phyloP scores from a whole-genome alignment of 2,797 vertebrate genomes.

The Coregonus ussuriensis region DNA sequence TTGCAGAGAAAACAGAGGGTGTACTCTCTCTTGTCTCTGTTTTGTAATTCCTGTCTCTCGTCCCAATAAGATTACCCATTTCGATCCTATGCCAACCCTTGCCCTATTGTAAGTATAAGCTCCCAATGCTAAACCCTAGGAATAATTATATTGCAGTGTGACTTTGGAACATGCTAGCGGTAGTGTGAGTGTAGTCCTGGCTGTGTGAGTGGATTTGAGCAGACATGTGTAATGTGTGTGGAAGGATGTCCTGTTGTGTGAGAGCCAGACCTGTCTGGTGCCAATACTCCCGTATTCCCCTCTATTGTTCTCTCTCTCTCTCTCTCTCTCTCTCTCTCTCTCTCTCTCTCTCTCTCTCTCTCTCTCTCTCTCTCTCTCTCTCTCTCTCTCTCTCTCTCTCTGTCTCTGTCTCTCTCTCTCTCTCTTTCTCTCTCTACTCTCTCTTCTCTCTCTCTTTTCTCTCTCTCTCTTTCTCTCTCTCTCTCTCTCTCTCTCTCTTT shows the following conservation, averaged over 20 bases:
- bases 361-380: slow-evolving; percentile 40
- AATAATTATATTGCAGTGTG: slow-evolving; percentile 53
- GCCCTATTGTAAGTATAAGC: slow-evolving; percentile 64
- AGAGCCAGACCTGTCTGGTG: slow-evolving; percentile 64
- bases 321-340: slow-evolving; percentile 21
- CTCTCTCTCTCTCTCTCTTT: no score
- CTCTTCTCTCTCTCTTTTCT: no score
- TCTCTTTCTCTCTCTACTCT: no score
- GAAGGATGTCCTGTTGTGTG: slow-evolving; percentile 71
- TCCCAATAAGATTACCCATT: slow-evolving; percentile 56
- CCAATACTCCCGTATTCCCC: slow-evolving; percentile 49
- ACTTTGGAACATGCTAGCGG: slow-evolving; percentile 51
- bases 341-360: slow-evolving; percentile 21
- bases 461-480: no score
- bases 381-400: slow-evolving; percentile 39
- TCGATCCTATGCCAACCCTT: slow-evolving; percentile 60
- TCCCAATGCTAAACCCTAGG: slow-evolving; percentile 59
- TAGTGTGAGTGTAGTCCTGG: slow-evolving; percentile 40
- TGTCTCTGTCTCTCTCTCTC: slow-evolving; percentile 17
- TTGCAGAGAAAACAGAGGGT: slow-evolving; percentile 8
- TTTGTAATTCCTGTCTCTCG: slow-evolving; percentile 59
- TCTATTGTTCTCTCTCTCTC: slow-evolving; percentile 11
- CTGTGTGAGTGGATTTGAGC: slow-evolving; percentile 66
- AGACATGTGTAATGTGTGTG: slow-evolving; percentile 73
- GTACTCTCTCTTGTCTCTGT: slow-evolving; percentile 44